Percentiles rank a stretch among this genome's conserved stretches.
phyloP scores from a whole-genome alignment of 2,113 vertebrate genomes.

The Tenebrosternarchus preto region DNA sequence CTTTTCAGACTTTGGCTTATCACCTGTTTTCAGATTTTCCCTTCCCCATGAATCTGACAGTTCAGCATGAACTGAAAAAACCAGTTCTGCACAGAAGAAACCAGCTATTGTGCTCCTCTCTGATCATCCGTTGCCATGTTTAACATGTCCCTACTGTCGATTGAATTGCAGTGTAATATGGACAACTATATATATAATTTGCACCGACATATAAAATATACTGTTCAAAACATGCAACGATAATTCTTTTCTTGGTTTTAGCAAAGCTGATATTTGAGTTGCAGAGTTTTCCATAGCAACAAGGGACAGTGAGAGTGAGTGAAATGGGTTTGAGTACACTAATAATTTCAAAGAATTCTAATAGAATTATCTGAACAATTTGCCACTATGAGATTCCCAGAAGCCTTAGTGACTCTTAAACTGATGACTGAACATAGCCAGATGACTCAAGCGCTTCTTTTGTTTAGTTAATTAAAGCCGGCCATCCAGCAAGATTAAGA shows the following conservation, averaged over 20 bases:
- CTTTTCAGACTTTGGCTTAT: neutral
- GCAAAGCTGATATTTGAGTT: neutral
- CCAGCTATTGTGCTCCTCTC: no score
- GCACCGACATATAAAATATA: no score
- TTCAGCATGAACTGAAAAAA: no score
- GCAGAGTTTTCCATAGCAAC: neutral
- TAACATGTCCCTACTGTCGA: no score
- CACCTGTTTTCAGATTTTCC: neutral
- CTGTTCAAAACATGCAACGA: neutral
- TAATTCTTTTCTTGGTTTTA: neutral
- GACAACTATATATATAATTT: no score
- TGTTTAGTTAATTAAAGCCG: slow-evolving; percentile 28
- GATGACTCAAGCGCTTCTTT: slow-evolving; percentile 22
- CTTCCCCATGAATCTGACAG: no score
- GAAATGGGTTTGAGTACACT: slow-evolving; percentile 1
- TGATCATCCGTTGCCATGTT: no score
- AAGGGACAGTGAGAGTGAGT: neutral
- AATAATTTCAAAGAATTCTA: slow-evolving; percentile 6
- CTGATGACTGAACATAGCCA: neutral
- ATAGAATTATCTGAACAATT: slow-evolving; percentile 14
- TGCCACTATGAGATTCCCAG: slow-evolving; percentile 11
- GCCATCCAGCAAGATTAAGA: slow-evolving; percentile 38
- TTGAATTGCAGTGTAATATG: no score
- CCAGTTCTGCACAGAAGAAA: no score
- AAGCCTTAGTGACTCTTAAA: neutral